Base-by-base conservation (phyloP, 2,888 invertebrate species). In the Tuta absoluta region DNA sequence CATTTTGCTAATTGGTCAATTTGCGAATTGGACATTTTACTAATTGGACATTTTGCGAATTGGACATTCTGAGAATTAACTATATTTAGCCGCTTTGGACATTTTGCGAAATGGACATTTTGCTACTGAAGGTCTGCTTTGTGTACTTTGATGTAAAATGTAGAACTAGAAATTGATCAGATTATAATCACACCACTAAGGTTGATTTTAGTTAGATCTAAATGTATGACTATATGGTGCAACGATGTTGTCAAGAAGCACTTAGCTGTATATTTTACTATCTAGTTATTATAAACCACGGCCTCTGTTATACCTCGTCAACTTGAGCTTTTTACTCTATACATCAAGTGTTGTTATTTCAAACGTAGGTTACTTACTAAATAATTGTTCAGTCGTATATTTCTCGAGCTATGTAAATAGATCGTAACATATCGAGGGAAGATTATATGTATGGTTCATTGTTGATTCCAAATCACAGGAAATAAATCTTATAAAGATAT, bases 371-470 rank as follows among this genome's bases (percentile, higher is more conserved):
- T 63, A 38, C 37, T 65, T 57, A 17, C 33, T 56, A 33, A 37
- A 45, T 51, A 65, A 37, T 28, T 24, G 51, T 51, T 62, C 53
- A 62, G 56, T 57, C 57, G 33, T 62, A 14, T 65, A 65, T 57
- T 62, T 62, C 62, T 65, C 58, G 65, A 65, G 37, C 23, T 23
- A 37, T 58, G 21, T 58, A 38, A 8, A 17, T 48, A 45, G 45
- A 17, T 45, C 24, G 12, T 37, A 62, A 48, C 65, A 62, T 65
- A 62, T 65, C 65, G 62, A 62, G 58, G 58, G 33, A 17, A 61
- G 56, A 58, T n/a, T 45, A 17, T 60, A 48, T 62, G 65, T 67
- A 67, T 48, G 62, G 62, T 57, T 64, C 63, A 63, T 65, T 66
- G 48, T 63, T n/a, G 38, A 56, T 41, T 48, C 56, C 10, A 37